These are phyloP conservation scores for Sakesphorus luctuosus DNA, from an alignment of 2,113 vertebrate genomes.

Conservation along the genomic window DNA sequence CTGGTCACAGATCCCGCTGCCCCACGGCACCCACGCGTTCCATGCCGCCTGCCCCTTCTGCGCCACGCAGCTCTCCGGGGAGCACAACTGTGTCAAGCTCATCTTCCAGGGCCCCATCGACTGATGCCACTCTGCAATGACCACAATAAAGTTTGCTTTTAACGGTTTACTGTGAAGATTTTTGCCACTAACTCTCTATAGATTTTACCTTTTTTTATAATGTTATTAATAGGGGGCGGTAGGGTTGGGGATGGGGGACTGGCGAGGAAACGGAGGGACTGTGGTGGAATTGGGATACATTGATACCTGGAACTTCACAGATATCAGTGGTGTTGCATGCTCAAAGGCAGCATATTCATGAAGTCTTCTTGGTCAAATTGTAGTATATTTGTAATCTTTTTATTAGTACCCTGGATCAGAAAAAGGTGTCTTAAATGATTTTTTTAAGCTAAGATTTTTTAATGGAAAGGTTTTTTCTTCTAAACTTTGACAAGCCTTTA, in stretches of 20 bases:
- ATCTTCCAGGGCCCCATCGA: slow-evolving; percentile 98
- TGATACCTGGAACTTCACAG: slow-evolving; percentile 49
- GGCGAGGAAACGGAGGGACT: not conserved
- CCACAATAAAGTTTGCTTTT: slow-evolving; percentile 36
- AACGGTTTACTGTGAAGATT: slow-evolving; percentile 84
- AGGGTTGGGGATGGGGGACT: not conserved
- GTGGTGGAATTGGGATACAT: slow-evolving; percentile 12
- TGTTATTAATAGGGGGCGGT: slow-evolving; percentile 54
- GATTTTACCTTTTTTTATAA: slow-evolving; percentile 75
- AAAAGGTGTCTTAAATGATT: slow-evolving; percentile 67
- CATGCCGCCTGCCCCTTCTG: slow-evolving; percentile 98
- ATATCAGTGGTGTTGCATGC: slow-evolving; percentile 67
- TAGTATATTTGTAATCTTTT: slow-evolving; percentile 73
- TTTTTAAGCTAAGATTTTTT: slow-evolving; percentile 71
- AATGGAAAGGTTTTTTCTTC: slow-evolving; percentile 64
- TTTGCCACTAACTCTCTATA: slow-evolving; percentile 80
- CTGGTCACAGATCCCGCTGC: slow-evolving; percentile 95
- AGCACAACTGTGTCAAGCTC: slow-evolving; percentile 90
- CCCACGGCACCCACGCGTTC: slow-evolving; percentile 97
- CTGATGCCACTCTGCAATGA: slow-evolving; percentile 73
- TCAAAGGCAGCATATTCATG: slow-evolving; percentile 53
- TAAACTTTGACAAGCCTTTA: slow-evolving; percentile 69
- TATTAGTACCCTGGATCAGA: slow-evolving; percentile 63
- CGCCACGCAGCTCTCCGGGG: slow-evolving; percentile 87
- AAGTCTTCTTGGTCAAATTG: slow-evolving; percentile 61